Base-by-base conservation (phyloP, 2,113 vertebrate genomes). In the Embiotoca jacksoni region DNA sequence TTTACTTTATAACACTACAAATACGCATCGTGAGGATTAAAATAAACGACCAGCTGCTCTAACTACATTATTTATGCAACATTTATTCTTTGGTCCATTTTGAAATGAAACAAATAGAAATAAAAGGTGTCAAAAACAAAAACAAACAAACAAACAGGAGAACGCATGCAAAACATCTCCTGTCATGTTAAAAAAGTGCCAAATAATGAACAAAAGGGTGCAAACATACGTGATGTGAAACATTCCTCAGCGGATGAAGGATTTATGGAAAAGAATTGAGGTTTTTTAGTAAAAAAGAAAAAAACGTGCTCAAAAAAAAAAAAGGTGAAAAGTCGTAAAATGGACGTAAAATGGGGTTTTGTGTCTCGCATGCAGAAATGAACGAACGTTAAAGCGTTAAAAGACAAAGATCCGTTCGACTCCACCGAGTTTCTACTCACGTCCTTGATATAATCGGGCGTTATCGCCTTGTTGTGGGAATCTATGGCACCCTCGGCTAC, bases 361-460 rank as follows among this genome's bases (percentile, higher is more conserved):
- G 23, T 23, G 23, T 23, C 23, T 23, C 23, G 23, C 23, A 23
- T 23, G 23, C 23, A 23, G 23, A 23, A 23, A 23, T 23, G 23
- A 23, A 23, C 23, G 23, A 23, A 23, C 23, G 23, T 23, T 23
- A 23, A 23, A 23, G 23, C 23, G 23, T 23, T 23, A 23, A 23
- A 23, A 23, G 41, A 9, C 5, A 44, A 44, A 44, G 41, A 44
- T 44, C 41, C 41, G 41, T 9, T 5, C 14, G 49, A 6, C 15
- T 50, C 49, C 49, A n/a, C 14, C 23, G 5, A 31, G 33, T n/a
- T 1, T 53, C 13, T 90, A 95, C 97, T 96, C 93, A 99, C 98
- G 46, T 98, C 95, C 86, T 98, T 99, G 89, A 99, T 94, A 74
- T 95, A 94, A 80, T 98, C 96, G 0, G 97, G 96, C 0, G 96